These are phyloP conservation scores for Danio aesculapii DNA, from an alignment of 2,797 vertebrate species.

Conservation along the genomic window DNA sequence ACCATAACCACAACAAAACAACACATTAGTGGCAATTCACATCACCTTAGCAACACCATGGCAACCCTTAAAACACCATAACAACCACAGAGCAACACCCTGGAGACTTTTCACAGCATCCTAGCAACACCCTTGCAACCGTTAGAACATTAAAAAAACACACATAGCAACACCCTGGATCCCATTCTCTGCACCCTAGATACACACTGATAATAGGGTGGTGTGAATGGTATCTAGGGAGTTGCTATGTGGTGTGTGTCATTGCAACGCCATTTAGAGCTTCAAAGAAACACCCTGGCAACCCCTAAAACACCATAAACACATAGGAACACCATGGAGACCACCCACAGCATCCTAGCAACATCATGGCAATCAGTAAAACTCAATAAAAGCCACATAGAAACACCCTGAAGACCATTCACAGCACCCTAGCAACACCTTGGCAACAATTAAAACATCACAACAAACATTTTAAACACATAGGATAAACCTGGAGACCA, in stretches of 20 bases:
- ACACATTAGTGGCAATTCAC: no score
- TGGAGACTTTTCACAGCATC: background rate
- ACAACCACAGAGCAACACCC: background rate
- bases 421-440: fast-evolving
- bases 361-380: background rate
- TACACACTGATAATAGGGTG: no score
- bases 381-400: background rate
- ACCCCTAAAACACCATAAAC: background rate
- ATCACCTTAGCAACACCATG: background rate
- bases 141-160: background rate
- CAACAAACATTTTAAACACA: no score
- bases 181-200: no score
- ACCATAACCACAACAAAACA: no score
- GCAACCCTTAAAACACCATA: background rate
- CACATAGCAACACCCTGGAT: background rate
- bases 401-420: background rate
- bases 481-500: no score
- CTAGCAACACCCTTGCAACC: background rate
- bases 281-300: background rate
- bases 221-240: no score
- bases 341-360: background rate
- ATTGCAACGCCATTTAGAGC: background rate
- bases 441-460: background rate
- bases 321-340: background rate
- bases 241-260: no score